phyloP scores from a whole-genome alignment of 1,140 invertebrate species.

The Penaeus vannamei region DNA sequence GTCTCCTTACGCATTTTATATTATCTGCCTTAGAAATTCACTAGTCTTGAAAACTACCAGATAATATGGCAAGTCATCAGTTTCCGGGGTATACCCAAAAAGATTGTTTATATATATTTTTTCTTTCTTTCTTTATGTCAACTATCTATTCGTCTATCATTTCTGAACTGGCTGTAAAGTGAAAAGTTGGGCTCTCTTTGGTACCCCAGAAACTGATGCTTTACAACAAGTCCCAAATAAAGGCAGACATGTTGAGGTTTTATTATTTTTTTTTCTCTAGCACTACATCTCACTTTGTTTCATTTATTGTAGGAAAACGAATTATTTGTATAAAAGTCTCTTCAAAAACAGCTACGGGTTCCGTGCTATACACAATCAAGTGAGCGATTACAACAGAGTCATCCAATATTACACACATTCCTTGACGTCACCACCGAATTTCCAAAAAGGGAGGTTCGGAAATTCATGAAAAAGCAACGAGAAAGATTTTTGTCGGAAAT shows the following conservation, averaged over 20 bases:
- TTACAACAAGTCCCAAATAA: conserved; percentile 52
- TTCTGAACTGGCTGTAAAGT: conserved; percentile 31
- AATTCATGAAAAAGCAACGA: conserved; percentile 57
- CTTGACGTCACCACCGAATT: conserved; percentile 49
- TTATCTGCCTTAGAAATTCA: conserved; percentile 59
- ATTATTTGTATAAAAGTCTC: conserved; percentile 62
- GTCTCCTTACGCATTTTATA: conserved; percentile 32
- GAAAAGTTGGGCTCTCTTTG: conserved; percentile 34
- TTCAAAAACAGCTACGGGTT: conserved; percentile 65
- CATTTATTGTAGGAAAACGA: conserved; percentile 66
- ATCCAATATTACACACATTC: conserved; percentile 52
- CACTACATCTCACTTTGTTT: conserved; percentile 63
- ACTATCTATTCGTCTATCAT: conserved; percentile 18
- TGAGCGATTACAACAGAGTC: conserved; percentile 64
- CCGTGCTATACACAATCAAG: conserved; percentile 65
- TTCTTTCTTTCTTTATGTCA: conserved; percentile 3
- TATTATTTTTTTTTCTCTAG: conserved; percentile 60
- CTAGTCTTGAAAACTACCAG: conserved; percentile 61
- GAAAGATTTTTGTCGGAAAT: conserved; percentile 56
- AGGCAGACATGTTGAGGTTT: conserved; percentile 57
- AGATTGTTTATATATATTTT: not conserved
- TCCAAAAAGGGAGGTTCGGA: conserved; percentile 47
- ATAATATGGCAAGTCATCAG: conserved; percentile 53
- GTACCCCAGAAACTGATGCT: conserved; percentile 49
- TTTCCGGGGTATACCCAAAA: conserved; percentile 40